Evolutionary conservation across 2,888 invertebrate genomes (phyloP), one percentile per base, ranked within the genome.

Genomic region (Scaptomyza tumidula): DNA sequence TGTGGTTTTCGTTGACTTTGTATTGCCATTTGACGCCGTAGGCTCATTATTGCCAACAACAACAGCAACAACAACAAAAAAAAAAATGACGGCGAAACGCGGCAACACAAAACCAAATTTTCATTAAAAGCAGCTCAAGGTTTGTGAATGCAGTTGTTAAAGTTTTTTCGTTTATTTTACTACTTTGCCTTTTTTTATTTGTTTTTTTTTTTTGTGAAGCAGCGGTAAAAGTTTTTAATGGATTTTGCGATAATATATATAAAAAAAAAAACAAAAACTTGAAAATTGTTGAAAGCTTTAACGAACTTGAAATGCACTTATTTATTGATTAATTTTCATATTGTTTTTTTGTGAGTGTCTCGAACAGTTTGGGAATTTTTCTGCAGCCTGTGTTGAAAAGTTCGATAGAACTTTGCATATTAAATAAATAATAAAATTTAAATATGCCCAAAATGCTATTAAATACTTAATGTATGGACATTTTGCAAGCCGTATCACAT

Each of bases 111-210:
- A 31, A 43, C 44, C 44, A 35, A 78, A 75, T 78, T 84, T 88
- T 84, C 85, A 78, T 88, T 88, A 84, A 86, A 84, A 86, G 72
- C 84, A 75, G 75, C 81, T 88, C 87, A 84, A 86, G 85, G 85
- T 73, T 80, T 73, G 46, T 57, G 59, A 79, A 83, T 84, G 88
- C 84, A 88, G 71, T 76, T 83, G 55, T 37, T 64, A 83, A 86
- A 86, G 63, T 73, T 80, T 73, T 80, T 63, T 53, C 62, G 53
- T 58, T 61, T 61, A 55, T 69, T 45, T 57, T 49, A 19, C 16
- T 53, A 46, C 41, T 61, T 43, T 33, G 14, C 10, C 41, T 57
- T 52, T 53, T 57, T 54, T 39, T 45, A 16, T 31, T 24, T 48
- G 41, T 60, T 57, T 50, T 35, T 35, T 35, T 10, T 10, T 41